phyloP scores from a whole-genome alignment of 53 echinoderm and acorn worm genomes.

The Actinopyga echinites region DNA sequence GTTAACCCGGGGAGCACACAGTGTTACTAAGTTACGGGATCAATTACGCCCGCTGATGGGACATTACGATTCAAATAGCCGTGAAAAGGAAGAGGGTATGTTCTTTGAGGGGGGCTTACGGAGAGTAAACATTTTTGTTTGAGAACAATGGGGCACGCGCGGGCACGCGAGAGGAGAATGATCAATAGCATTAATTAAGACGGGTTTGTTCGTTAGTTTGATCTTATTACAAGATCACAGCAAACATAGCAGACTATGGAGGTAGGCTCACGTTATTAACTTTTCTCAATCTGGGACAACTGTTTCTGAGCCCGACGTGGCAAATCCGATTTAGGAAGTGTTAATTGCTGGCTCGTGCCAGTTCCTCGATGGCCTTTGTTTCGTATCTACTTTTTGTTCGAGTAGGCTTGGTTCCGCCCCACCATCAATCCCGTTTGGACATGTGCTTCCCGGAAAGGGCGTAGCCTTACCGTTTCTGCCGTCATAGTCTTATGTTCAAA shows the following conservation, averaged over 20 bases:
- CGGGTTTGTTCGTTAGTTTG: not conserved
- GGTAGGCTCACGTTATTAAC: no score
- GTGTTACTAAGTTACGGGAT: slow-evolving; percentile 20
- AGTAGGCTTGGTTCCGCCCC: no score
- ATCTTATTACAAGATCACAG: slow-evolving; percentile 3
- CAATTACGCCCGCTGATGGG: slow-evolving; percentile 13
- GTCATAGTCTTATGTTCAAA: no score
- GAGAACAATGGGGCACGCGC: slow-evolving; percentile 14
- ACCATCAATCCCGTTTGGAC: no score
- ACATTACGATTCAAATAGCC: not conserved
- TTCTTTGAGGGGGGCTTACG: not conserved
- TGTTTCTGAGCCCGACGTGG: no score
- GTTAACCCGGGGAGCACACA: not conserved
- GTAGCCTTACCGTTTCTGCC: no score
- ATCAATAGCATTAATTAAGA: slow-evolving; percentile 6
- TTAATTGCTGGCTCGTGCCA: slow-evolving; percentile 16
- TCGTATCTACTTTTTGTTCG: no score
- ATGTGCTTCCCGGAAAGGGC: no score
- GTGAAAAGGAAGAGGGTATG: not conserved
- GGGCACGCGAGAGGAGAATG: slow-evolving; percentile 20
- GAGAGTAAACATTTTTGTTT: slow-evolving; percentile 20
- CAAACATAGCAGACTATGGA: not conserved
- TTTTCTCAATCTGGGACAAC: no score
- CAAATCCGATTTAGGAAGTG: not conserved
- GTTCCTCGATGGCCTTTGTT: no score